A percentile compares a stretch with the other conserved stretches of the same genome.
These are phyloP conservation scores for Triops longicaudatus DNA, from an alignment of 1,140 invertebrate species.

Conservation along the genomic window DNA sequence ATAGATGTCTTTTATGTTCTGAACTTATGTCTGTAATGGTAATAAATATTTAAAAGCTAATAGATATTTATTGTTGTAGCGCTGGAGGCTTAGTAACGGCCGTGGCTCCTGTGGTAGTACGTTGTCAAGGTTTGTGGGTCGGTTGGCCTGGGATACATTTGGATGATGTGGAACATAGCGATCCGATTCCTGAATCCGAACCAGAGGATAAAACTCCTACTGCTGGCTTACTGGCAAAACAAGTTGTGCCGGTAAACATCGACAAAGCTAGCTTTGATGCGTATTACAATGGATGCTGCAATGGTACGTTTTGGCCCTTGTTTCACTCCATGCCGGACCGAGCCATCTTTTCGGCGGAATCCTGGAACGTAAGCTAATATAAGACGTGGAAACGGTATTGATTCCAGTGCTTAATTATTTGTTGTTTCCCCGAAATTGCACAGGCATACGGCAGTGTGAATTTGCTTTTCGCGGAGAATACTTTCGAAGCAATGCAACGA, in stretches of 20 bases:
- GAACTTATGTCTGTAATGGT: too few relatives aligned
- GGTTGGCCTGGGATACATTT: conserved; percentile 80
- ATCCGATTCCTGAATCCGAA: conserved; percentile 72
- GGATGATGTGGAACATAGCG: conserved; percentile 43
- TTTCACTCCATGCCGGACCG: conserved; percentile 83
- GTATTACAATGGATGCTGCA: conserved; percentile 87
- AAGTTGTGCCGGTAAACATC: conserved; percentile 70
- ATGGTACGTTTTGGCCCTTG: conserved; percentile 82
- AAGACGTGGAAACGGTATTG: not conserved
- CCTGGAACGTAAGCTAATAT: conserved; percentile 53
- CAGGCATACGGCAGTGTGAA: conserved; percentile 69
- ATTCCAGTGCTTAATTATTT: not conserved
- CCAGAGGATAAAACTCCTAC: conserved; percentile 74
- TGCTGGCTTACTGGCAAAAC: conserved; percentile 66
- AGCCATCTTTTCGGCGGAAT: conserved; percentile 64
- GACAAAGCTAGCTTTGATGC: conserved; percentile 64
- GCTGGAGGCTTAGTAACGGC: conserved; percentile 82
- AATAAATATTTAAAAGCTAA: too few relatives aligned
- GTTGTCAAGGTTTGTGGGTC: conserved; percentile 74
- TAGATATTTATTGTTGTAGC: conserved; percentile 32
- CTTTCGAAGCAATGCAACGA: conserved; percentile 58
- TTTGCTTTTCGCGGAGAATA: conserved; percentile 68
- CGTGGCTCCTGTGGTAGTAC: conserved; percentile 77
- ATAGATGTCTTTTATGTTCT: too few relatives aligned
- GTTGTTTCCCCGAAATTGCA: not conserved